Evolutionary conservation across 2,888 invertebrate genomes (phyloP).

Genomic region (Tetanocera ferruginea): DNA sequence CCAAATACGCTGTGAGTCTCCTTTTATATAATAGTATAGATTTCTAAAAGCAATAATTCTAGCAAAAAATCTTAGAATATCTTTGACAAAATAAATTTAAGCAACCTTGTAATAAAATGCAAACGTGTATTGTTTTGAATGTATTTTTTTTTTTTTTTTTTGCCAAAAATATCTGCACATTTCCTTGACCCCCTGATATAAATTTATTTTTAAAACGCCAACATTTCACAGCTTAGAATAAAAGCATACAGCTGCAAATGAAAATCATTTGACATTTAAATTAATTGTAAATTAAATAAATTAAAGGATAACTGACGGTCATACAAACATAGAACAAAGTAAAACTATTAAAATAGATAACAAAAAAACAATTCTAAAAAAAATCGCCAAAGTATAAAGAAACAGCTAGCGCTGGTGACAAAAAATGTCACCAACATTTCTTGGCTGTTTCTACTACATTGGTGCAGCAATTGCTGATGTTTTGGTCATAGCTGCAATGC

Average conservation of each 20-base stretch:
- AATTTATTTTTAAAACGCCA: conserved; percentile 34
- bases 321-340: conserved; percentile 54
- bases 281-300: conserved; percentile 2
- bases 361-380: conserved; percentile 50
- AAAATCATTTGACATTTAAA: conserved; percentile 30
- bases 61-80: no score
- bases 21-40: no score
- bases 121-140: no score
- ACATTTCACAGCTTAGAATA: not conserved
- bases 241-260: conserved; percentile 29
- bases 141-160: no score
- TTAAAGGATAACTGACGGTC: conserved; percentile 66
- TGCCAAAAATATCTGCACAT: not conserved
- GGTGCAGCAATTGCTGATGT: not conserved
- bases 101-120: no score
- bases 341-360: conserved; percentile 47
- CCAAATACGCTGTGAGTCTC: no score
- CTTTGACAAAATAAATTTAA: no score
- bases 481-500: no score
- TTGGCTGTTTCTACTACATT: not conserved
- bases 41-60: no score
- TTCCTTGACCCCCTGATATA: conserved; percentile 46
- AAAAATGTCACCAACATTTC: conserved; percentile 58
- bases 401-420: conserved; percentile 27
- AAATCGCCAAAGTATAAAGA: not conserved